Evolutionary conservation across 2,888 invertebrate genomes (phyloP), one percentile per base, ranked within the genome.

Genomic region (Athalia circularis): DNA sequence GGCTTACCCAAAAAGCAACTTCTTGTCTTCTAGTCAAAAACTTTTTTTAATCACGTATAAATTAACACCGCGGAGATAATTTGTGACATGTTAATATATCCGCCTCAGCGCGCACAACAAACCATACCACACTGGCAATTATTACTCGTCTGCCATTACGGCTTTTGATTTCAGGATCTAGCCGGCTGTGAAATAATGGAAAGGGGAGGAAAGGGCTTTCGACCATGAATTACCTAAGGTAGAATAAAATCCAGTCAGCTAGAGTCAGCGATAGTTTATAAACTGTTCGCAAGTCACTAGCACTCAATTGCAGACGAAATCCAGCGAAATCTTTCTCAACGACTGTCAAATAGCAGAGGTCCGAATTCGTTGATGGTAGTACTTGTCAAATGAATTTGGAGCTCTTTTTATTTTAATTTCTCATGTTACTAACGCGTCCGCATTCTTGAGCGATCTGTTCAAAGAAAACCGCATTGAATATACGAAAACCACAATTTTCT

Each of bases 71-170:
- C 7, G 8, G 43, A 72, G 77, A 29, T 29, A 29, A 29, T 29
- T 79, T 72, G 77, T 72, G 79, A 76, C 83, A 84, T 84, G 64
- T 79, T 83, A 70, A 79, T 75, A 61, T 77, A 70, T 67, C 72
- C n/a, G 70, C 59, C 45, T 6, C 43, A 78, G 48, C 9, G 68
- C 68, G 43, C 78, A 80, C 77, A 79, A 78, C n/a, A 80, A 80
- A 77, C 80, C 47, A 75, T 78, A 83, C 79, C 77, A 81, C 78
- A 80, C 77, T 79, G 61, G 79, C 70, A 81, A 80, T 80, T 82
- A 80, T 81, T 80, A 79, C 80, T 77, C 78, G 77, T 80, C 83
- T 79, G 80, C 83, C 85, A 85, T 83, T 83, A 82, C 72, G 79
- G 82, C 81, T 84, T 84, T 81, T 65, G 65, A 67, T 59, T 68